Conservation (phyloP, 2,888 invertebrate species). For the Micoletzkya japonica region DNA sequence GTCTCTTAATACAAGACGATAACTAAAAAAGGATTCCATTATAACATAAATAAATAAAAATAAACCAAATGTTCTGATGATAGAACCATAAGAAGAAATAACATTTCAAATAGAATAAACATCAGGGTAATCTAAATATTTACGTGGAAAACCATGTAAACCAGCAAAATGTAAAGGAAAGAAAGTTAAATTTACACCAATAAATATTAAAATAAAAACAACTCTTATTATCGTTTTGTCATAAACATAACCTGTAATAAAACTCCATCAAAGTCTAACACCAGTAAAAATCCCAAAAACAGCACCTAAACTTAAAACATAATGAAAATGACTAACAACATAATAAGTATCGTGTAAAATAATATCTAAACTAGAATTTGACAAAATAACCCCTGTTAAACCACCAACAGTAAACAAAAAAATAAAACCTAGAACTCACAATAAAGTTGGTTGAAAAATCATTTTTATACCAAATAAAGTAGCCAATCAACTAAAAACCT, state of each 20-base stretch:
- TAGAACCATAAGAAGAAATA: constrained; percentile 74
- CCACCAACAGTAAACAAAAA: constrained; percentile 80
- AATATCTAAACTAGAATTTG: constrained; percentile 80
- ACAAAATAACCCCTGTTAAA: constrained; percentile 69
- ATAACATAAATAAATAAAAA: constrained; percentile 72
- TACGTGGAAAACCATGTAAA: constrained; percentile 76
- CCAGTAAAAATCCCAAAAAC: constrained; percentile 80
- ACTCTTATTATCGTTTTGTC: constrained; percentile 73
- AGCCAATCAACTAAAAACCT: constrained; percentile 80
- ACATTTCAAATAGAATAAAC: constrained; percentile 74
- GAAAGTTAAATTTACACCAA: constrained; percentile 79
- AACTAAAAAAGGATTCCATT: constrained; percentile 68
- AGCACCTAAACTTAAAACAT: constrained; percentile 79
- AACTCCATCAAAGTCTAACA: constrained; percentile 76
- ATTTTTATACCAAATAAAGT: constrained; percentile 74
- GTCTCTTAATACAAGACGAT: constrained; percentile 46
- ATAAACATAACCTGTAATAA: constrained; percentile 73
- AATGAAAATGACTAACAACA: constrained; percentile 82
- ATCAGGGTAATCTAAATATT: constrained; percentile 78
- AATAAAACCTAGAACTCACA: constrained; percentile 78
- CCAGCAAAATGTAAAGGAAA: constrained; percentile 81
- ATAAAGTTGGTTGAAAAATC: constrained; percentile 70
- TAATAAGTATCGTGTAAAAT: constrained; percentile 81
- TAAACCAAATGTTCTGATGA: constrained; percentile 72
- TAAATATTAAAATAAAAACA: constrained; percentile 76